phyloP scores from a whole-genome alignment of 2,888 invertebrate species.

The Ectemnius lituratus region DNA sequence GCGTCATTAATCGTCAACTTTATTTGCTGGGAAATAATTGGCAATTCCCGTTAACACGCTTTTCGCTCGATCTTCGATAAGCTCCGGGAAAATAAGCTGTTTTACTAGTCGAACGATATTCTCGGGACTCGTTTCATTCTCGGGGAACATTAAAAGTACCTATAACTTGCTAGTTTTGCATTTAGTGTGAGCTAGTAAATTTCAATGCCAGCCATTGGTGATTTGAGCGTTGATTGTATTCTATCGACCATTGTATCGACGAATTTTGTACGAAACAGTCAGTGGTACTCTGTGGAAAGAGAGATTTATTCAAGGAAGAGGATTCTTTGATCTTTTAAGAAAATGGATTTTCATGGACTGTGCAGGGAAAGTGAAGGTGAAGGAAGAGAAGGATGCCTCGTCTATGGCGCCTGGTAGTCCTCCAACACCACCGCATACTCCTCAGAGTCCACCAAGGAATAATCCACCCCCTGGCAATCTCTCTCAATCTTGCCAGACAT shows the following conservation, averaged over 20 bases:
- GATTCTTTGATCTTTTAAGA: not conserved
- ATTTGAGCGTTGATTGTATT: no score
- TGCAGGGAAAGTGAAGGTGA: conserved; percentile 72
- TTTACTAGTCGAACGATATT: not conserved
- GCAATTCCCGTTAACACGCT: not conserved
- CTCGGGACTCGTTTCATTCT: not conserved
- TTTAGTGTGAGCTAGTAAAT: no score
- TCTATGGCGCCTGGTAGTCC: conserved; percentile 76
- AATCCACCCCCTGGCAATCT: conserved; percentile 61
- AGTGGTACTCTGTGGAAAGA: not conserved
- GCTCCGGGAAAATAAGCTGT: not conserved
- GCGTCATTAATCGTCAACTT: not conserved
- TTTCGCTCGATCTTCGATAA: not conserved
- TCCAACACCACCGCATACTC: conserved; percentile 76
- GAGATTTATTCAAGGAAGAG: not conserved
- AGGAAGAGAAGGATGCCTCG: conserved; percentile 74
- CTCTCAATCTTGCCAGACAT: conserved; percentile 70
- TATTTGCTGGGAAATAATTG: not conserved
- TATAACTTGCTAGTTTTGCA: not conserved
- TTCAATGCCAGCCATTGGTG: no score
- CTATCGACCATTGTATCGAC: no score
- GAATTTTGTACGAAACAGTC: not conserved
- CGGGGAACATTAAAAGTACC: not conserved
- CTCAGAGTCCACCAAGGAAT: conserved; percentile 74
- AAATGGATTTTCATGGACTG: not conserved